A percentile compares a stretch with the other conserved stretches of the same genome.
These are phyloP conservation scores for Prunella strophiata DNA, from an alignment of 2,797 vertebrate species.

Conservation along the genomic window DNA sequence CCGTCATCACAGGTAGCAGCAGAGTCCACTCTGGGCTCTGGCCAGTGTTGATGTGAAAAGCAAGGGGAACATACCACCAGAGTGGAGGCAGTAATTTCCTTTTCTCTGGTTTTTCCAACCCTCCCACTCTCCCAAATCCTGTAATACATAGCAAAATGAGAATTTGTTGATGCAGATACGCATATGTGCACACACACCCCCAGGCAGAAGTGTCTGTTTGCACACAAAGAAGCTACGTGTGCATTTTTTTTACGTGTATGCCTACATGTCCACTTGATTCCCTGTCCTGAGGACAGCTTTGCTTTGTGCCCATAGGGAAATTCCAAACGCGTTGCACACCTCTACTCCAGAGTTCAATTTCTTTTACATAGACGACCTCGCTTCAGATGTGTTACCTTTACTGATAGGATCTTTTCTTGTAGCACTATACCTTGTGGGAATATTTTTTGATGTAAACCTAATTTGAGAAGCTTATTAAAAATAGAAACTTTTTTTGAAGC, in stretches of 20 bases:
- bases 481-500: slow-evolving; percentile 85
- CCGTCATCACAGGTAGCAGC: slow-evolving; percentile 3
- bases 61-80: slow-evolving; percentile 20
- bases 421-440: slow-evolving; percentile 93
- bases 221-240: slow-evolving; percentile 57
- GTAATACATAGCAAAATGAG: not conserved
- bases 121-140: not conserved
- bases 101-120: slow-evolving; percentile 21
- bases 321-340: slow-evolving; percentile 82
- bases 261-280: slow-evolving; percentile 63
- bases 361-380: slow-evolving; percentile 86
- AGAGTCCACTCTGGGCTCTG: not conserved
- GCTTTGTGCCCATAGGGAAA: slow-evolving; percentile 76
- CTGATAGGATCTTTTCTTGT: slow-evolving; percentile 93
- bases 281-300: slow-evolving; percentile 71
- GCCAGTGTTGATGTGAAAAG: slow-evolving; percentile 44
- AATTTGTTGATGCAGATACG: not conserved
- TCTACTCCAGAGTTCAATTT: slow-evolving; percentile 87
- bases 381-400: slow-evolving; percentile 87
- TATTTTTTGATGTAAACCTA: slow-evolving; percentile 90
- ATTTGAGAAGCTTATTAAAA: slow-evolving; percentile 85
- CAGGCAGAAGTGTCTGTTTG: slow-evolving; percentile 32
- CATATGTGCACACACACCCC: not conserved
- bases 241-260: slow-evolving; percentile 46
- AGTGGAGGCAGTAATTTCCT: slow-evolving; percentile 17